Evolutionary conservation across 35 echinoderm and acorn worm genomes (phyloP).

Genomic region (Chiridota heheva): DNA sequence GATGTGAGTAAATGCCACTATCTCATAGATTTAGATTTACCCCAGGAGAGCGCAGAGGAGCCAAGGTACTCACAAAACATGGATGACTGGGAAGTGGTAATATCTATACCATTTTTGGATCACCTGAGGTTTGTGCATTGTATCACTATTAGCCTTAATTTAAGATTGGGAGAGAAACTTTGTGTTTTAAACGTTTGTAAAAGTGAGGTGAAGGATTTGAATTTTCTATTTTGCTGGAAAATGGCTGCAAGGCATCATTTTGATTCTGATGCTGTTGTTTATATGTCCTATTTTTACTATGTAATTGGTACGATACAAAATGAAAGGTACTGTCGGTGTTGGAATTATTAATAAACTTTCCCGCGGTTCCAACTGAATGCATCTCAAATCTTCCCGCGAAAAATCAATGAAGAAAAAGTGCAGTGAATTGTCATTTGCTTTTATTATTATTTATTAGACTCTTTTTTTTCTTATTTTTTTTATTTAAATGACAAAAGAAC

Average conservation of each 20-base stretch:
- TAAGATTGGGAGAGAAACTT: background rate
- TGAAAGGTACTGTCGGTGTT: too few relatives aligned
- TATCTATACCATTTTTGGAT: slow-evolving; percentile 61
- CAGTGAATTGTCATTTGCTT: too few relatives aligned
- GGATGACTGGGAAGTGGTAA: slow-evolving; percentile 75
- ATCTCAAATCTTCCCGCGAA: too few relatives aligned
- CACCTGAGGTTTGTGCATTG: slow-evolving; percentile 36
- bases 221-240: background rate
- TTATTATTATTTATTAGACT: too few relatives aligned
- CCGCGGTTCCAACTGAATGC: too few relatives aligned
- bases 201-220: background rate
- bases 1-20: slow-evolving; percentile 89
- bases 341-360: too few relatives aligned
- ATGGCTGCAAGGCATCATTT: background rate
- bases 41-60: slow-evolving; percentile 49
- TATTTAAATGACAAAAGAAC: too few relatives aligned
- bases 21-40: slow-evolving; percentile 85
- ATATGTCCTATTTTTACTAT: background rate
- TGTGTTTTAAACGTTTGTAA: background rate
- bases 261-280: background rate
- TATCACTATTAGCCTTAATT: background rate
- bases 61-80: slow-evolving; percentile 52
- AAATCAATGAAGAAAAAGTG: too few relatives aligned
- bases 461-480: too few relatives aligned
- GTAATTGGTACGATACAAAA: too few relatives aligned